Evolutionary conservation across 2,888 invertebrate species (phyloP), one percentile per base, ranked within the genome.

Genomic region (Spilosoma lubricipeda): DNA sequence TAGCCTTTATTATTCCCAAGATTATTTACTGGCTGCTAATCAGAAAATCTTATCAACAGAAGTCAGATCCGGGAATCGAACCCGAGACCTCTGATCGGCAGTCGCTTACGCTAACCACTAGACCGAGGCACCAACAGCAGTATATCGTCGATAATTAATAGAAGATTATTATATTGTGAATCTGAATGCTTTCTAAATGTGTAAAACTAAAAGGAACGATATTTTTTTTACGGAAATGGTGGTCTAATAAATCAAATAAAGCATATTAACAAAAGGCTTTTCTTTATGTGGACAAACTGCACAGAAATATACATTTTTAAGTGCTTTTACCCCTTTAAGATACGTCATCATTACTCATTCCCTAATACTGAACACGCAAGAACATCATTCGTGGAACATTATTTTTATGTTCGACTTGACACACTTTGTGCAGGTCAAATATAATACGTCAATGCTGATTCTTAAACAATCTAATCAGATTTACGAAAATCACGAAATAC

Each of bases 341-440:
- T 63, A 63, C 48, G 68, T 73, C 42, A 73, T 27, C 63, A 63
- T 73, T 63, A 73, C n/a, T 63, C 68, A 73, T 73, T 73, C 63
- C 45, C 20, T 64, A 73, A 73, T 64, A 33, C 59, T 27, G 56
- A 68, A 68, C 72, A 73, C 72, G 72, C 72, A 52, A 73, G 36
- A 68, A 68, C 45, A 73, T 73, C 67, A 68, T 73, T 73, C 68
- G 63, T 36, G 42, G 20, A 63, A 52, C 72, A 73, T 73, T 68
- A 68, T 67, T 72, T 64, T 68, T 73, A 73, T 73, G 64, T 64
- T 64, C 36, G 63, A 73, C 59, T 68, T 73, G 68, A 73, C 72
- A 73, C 64, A 73, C 45, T 73, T 72, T 72, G 56, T 64, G 48
- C 68, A 68, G 72, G 72, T 73, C 68, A 73, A 73, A 73, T 48